Conservation (phyloP, 1,140 invertebrate species). For the Scaptomyza graminum region DNA sequence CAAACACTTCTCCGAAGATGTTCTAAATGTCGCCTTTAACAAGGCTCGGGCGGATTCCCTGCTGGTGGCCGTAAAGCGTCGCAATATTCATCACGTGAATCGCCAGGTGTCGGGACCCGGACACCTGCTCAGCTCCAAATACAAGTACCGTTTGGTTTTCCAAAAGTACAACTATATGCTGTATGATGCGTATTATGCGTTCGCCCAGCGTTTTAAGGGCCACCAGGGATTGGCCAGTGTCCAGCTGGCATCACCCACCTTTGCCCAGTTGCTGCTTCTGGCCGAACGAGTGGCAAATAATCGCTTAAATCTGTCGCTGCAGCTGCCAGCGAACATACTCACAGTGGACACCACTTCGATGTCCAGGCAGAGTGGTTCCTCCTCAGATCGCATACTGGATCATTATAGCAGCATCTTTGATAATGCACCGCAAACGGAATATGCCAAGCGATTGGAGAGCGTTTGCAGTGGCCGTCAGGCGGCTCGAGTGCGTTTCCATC, state of each 20-base stretch:
- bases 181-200: conserved; percentile 57
- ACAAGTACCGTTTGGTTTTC: conserved; percentile 63
- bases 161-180: conserved; percentile 57
- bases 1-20: conserved; percentile 88
- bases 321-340: conserved; percentile 72
- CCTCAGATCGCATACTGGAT: conserved; percentile 72
- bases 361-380: conserved; percentile 37
- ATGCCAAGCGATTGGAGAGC: conserved; percentile 67
- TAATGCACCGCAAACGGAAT: conserved; percentile 78
- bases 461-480: conserved; percentile 54
- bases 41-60: conserved; percentile 86
- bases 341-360: conserved; percentile 70
- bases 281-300: conserved; percentile 53
- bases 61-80: conserved; percentile 83
- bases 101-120: conserved; percentile 64
- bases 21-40: conserved; percentile 86
- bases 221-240: conserved; percentile 3
- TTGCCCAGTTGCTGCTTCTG: conserved; percentile 64
- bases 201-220: conserved; percentile 35
- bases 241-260: conserved; percentile 64
- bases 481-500: conserved; percentile 71
- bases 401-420: conserved; percentile 79
- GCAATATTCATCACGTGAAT: conserved; percentile 55
- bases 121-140: conserved; percentile 72
- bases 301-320: conserved; percentile 35